phyloP scores from a whole-genome alignment of 2,113 vertebrate genomes.

The Casuarius casuarius region DNA sequence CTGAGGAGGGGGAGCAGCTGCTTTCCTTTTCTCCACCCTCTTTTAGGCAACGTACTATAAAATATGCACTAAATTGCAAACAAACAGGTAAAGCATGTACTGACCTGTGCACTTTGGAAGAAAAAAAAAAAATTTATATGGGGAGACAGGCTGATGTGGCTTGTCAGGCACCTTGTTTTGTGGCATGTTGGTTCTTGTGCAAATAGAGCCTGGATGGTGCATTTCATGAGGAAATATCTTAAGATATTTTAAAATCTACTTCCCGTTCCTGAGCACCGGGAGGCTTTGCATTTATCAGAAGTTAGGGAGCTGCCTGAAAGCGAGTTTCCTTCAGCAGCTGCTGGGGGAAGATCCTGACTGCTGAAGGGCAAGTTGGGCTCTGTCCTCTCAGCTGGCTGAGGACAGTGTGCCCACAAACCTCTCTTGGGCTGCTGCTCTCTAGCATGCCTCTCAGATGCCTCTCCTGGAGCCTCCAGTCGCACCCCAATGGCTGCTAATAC shows the following conservation, averaged over 20 bases:
- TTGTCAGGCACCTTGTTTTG: not conserved
- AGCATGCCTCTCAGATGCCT: accelerated
- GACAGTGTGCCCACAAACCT: not conserved
- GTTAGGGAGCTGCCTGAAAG: not conserved
- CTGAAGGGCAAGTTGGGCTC: accelerated
- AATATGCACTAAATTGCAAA: not conserved
- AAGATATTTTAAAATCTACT: not conserved
- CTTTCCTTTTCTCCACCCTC: not conserved
- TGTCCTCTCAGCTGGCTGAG: not conserved
- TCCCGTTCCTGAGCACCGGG: not conserved
- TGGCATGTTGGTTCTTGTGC: not conserved
- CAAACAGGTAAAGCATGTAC: accelerated
- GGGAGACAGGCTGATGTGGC: not conserved
- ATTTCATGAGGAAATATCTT: not conserved
- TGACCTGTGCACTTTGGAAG: not conserved
- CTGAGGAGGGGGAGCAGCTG: accelerated
- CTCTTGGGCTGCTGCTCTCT: too few species aligned
- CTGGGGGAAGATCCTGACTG: not conserved
- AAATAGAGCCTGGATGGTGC: not conserved
- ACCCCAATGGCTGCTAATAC: accelerated
- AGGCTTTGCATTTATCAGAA: not conserved
- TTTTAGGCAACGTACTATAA: not conserved
- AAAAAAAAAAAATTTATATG: not conserved
- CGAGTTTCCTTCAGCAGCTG: not conserved
- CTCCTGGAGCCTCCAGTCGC: not conserved